Evolutionary conservation across 2,113 vertebrate species (phyloP), one percentile per base, ranked within the genome.

Genomic region (Asarcornis scutulata): DNA sequence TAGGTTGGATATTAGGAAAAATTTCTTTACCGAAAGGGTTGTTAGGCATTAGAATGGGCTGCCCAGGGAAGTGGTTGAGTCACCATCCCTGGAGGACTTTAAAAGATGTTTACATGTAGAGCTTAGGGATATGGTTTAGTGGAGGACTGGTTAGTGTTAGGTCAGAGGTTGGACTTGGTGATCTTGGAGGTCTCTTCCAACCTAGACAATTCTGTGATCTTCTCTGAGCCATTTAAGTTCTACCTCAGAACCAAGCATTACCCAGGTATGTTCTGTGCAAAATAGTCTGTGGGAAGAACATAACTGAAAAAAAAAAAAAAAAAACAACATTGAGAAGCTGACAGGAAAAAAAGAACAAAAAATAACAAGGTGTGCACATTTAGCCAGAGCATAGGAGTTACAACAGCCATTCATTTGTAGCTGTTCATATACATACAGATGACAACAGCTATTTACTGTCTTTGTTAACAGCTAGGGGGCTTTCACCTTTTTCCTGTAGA

Each of bases 401-500:
- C 58, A 68, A 7, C 38, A 78, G 56, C 23, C 14, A 0, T 34
- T 55, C n/a, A 6, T 62, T 72, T 71, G 38, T 42, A 14, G 22
- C 46, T 63, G 4, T 48, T 68, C 18, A 0, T 26, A 76, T 55
- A 58, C 17, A 13, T 17, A 40, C 13, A 75, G 48, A 16, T 8
- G 15, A 10, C 42, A 68, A 32, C 13, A 82, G 25, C 4, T 44
- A 6, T 22, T 78, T n/a, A 12, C 32, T 76, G 48, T 73, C 67
- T 88, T 56, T 82, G 10, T 76, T 79, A 88, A 22, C 32, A 77
- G 27, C 27, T 55, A 46, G 50, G 15, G 12, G 14, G 10, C 81
- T 88, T 94, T 87, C 42, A 91, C 87, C 90, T 88, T 76, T 25
- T 7, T 92, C 59, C 74, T 83, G 56, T 74, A 79, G 56, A 63